Percentiles rank a stretch among this genome's conserved stretches.
These are phyloP conservation scores for Symphodus melops DNA, from an alignment of 2,113 vertebrate genomes.

Conservation along the genomic window DNA sequence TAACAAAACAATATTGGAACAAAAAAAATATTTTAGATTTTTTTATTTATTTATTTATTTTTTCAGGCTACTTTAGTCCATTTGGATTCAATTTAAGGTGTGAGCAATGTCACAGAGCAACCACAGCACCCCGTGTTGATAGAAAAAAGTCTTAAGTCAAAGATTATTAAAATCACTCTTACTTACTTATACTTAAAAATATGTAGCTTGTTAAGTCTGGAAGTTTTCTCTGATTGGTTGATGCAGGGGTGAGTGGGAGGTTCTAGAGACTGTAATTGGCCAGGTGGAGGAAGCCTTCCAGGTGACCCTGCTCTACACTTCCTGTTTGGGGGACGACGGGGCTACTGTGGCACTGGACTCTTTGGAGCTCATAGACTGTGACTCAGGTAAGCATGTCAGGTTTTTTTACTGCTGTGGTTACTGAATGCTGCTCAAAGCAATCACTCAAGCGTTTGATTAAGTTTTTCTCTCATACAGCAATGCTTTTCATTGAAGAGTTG, in stretches of 20 bases:
- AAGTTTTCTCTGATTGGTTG: conserved; percentile 26
- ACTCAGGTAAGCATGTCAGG: conserved; percentile 74
- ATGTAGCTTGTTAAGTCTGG: not conserved
- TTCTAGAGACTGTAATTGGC: conserved; percentile 82
- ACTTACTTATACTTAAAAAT: not conserved
- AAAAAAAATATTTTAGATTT: too few species aligned
- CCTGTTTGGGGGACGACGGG: conserved; percentile 72
- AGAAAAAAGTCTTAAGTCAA: not conserved
- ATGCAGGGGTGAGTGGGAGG: conserved; percentile 85
- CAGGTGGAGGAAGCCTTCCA: conserved; percentile 85
- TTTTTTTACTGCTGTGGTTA: not conserved
- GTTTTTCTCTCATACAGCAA: too few species aligned
- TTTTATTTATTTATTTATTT: too few species aligned
- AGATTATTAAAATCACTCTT: not conserved
- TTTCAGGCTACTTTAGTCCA: too few species aligned
- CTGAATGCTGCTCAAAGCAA: not conserved
- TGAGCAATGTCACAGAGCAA: not conserved
- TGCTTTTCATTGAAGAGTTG: too few species aligned
- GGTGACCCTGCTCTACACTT: conserved; percentile 86
- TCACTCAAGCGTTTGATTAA: not conserved
- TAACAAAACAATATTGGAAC: not conserved
- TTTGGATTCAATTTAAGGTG: not conserved
- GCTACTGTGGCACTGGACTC: conserved; percentile 84
- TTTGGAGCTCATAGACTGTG: conserved; percentile 85
- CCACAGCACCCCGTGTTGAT: not conserved